These are phyloP conservation scores for Morone chrysops DNA, from an alignment of 2,113 vertebrate species.

Conservation along the genomic window DNA sequence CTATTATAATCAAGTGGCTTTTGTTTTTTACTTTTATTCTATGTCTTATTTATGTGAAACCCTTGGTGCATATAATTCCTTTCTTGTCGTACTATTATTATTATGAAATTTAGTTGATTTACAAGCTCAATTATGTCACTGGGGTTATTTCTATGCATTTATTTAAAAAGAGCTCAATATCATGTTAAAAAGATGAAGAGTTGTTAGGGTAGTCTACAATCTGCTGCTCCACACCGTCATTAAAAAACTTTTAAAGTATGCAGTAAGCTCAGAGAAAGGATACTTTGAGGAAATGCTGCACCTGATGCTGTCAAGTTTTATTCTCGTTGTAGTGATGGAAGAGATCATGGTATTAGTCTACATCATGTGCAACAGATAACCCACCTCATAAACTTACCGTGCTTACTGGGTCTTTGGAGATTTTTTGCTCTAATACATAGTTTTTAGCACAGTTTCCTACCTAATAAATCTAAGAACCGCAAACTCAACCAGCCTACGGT, in stretches of 20 bases:
- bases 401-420: not conserved
- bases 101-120: not conserved
- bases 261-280: not conserved
- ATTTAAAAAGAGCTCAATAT: not conserved
- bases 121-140: not conserved
- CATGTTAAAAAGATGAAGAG: not conserved
- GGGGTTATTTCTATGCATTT: no score
- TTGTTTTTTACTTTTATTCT: no score
- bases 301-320: not conserved
- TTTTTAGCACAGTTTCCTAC: no score
- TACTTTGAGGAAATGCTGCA: not conserved
- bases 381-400: not conserved
- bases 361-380: not conserved
- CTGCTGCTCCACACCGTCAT: not conserved
- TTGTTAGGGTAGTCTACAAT: not conserved
- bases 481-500: not conserved
- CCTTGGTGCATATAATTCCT: no score
- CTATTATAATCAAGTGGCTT: no score
- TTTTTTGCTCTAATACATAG: not conserved
- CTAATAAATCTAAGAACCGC: not conserved
- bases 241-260: not conserved
- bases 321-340: not conserved
- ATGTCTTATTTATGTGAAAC: no score
- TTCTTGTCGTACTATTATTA: no score
- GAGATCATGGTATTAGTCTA: not conserved